These are phyloP conservation scores for Orchesellides sinensis DNA, from an alignment of 2,888 invertebrate genomes.

Conservation along the genomic window DNA sequence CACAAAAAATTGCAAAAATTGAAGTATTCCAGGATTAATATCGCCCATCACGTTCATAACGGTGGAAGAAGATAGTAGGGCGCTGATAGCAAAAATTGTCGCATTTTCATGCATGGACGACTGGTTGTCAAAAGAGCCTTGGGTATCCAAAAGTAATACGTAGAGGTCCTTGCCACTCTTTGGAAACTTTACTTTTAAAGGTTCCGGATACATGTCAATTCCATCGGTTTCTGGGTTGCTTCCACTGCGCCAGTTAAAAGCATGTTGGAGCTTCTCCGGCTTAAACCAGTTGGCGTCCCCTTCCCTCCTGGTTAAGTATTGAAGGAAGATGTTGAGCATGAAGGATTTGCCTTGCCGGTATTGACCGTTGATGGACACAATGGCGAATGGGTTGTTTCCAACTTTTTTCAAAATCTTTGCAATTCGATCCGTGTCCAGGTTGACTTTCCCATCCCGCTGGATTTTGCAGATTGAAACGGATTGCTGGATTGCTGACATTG, in stretches of 20 bases:
- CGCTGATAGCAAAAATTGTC: background rate
- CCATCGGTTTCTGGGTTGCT: background rate
- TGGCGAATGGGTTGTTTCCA: conserved; percentile 3
- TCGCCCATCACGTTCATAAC: no score
- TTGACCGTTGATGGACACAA: conserved; percentile 72
- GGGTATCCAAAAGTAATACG: background rate
- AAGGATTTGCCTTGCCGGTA: conserved; percentile 73
- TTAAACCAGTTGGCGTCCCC: background rate
- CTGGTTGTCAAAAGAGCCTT: background rate
- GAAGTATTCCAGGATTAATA: no score
- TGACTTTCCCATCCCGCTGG: no score
- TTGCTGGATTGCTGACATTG: no score
- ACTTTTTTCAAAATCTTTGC: conserved; percentile 12
- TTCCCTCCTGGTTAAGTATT: conserved; percentile 67
- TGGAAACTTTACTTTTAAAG: background rate
- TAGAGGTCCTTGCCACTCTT: background rate
- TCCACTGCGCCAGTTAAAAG: background rate
- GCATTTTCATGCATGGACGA: background rate
- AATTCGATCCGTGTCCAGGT: no score
- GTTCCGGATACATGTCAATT: background rate
- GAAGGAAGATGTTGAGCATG: conserved; percentile 65
- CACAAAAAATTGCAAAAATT: no score
- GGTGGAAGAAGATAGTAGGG: background rate
- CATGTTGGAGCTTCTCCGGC: background rate
- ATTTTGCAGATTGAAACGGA: no score